Base-by-base conservation (phyloP, 1,140 invertebrate species). In the Phthorimaea operculella region DNA sequence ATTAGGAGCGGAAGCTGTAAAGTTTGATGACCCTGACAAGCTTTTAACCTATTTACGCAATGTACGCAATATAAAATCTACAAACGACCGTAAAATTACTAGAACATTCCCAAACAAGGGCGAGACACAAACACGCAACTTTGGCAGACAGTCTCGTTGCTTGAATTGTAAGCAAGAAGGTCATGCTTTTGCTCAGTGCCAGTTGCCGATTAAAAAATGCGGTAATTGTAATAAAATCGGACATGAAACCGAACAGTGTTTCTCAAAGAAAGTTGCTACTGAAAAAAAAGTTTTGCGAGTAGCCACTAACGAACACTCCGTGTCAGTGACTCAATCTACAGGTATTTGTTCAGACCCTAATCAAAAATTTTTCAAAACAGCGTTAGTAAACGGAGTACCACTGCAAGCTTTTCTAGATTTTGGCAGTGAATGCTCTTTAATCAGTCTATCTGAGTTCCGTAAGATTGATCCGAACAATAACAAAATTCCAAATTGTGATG, bases 151-250 rank as follows among this genome's bases (percentile, higher is more conserved):
- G n/a, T 10, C 47, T 21, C 54, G 54, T n/a, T 49, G 54, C 21
- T 49, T 17, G 9, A 55, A 55, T 50, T 55, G 54, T 50, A 55
- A 55, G 39, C 14, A 50, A 14, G 54, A 55, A 1, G 48, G 54
- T 39, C 45, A 55, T 14, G n/a, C 21, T 5, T 6, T 34, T 21
- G 3, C 45, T 4, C 45, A 55, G n/a, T 55, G 54, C 45, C 33
- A 45, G 0, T 7, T 50, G 11, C 54, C 54, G 3, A 28, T 50
- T 8, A 55, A 50, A n/a, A 55, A 51, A 48, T 55, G 54, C 15
- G 28, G n/a, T n/a, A 55, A 39, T 18, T 55, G 47, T 34, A 21
- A 10, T 4, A 55, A 18, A 39, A n/a, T 50, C 7, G 54, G 54
- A 5, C 47, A 55, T 21, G 54, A 55, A 10, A 16, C 54, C 7